Conservation (phyloP, 2,797 vertebrate species). For the Dallia pectoralis region DNA sequence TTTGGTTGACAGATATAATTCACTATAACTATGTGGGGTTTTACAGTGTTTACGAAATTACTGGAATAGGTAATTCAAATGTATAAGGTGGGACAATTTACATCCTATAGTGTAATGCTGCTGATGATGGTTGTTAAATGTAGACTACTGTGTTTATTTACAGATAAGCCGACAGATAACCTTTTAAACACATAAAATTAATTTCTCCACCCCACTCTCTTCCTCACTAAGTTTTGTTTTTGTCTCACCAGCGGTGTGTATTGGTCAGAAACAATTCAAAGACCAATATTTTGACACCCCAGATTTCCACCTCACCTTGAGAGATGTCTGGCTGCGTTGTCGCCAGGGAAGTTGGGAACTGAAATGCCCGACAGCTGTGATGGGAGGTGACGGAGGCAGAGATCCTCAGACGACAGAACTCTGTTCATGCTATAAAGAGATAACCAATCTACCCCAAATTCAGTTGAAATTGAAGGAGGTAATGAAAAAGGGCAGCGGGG, state of each 20-base stretch:
- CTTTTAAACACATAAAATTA: background rate
- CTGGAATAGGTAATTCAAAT: background rate
- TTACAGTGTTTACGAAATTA: too few species aligned
- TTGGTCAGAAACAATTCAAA: conserved; percentile 63
- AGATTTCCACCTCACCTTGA: conserved; percentile 69
- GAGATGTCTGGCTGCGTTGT: conserved; percentile 74
- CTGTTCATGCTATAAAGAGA: conserved; percentile 74
- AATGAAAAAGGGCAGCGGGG: conserved; percentile 36
- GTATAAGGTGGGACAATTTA: background rate
- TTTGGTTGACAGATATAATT: too few species aligned
- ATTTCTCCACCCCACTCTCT: conserved; percentile 11
- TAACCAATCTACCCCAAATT: conserved; percentile 70
- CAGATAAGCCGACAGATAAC: background rate
- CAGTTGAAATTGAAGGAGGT: conserved; percentile 61
- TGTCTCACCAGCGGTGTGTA: conserved; percentile 52
- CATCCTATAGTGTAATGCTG: background rate
- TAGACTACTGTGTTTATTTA: background rate
- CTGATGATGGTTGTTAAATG: background rate
- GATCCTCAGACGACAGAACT: conserved; percentile 42
- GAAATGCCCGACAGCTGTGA: conserved; percentile 61
- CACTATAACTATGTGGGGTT: too few species aligned
- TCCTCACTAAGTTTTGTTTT: conserved; percentile 10
- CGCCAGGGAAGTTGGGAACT: conserved; percentile 77
- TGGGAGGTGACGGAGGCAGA: conserved; percentile 11
- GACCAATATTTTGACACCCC: conserved; percentile 77